A percentile compares a stretch with the other conserved stretches of the same genome.
Evolutionary conservation across 2,888 invertebrate species (phyloP).

Genomic region (Lampropteryx suffumata): DNA sequence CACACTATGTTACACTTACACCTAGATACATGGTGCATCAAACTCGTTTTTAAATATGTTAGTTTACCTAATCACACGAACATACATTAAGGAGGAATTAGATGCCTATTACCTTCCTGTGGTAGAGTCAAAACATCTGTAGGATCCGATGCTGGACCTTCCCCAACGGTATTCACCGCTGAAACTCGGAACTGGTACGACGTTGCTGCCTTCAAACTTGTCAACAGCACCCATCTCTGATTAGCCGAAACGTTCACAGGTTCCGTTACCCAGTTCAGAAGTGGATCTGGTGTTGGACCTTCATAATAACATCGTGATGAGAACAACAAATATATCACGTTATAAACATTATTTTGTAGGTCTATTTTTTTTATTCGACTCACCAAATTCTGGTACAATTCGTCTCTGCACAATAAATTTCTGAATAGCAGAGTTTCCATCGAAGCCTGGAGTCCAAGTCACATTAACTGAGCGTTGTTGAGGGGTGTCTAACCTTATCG

Average conservation of each 20-base stretch:
- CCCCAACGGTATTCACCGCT: conserved; percentile 97
- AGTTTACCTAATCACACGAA: conserved; percentile 10
- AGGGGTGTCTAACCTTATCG: conserved; percentile 85
- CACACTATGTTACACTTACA: background rate
- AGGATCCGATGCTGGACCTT: conserved; percentile 95
- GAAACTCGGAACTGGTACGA: conserved; percentile 98
- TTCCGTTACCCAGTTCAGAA: conserved; percentile 94
- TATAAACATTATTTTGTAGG: background rate
- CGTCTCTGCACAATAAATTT: conserved; percentile 96
- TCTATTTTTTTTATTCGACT: background rate
- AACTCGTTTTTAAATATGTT: conserved; percentile 14
- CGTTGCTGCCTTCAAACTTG: conserved; percentile 95
- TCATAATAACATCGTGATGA: conserved; percentile 29
- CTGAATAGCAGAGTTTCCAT: conserved; percentile 97
- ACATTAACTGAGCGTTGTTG: conserved; percentile 92
- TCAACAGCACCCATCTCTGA: conserved; percentile 90
- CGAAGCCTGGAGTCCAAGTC: conserved; percentile 97
- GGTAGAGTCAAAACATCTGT: conserved; percentile 95
- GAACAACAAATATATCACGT: background rate
- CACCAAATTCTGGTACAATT: conserved; percentile 92
- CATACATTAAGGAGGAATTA: background rate
- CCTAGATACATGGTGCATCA: conserved; percentile 13
- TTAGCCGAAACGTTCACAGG: conserved; percentile 91
- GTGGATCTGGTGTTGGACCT: conserved; percentile 93
- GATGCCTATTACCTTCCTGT: conserved; percentile 91